Percentiles rank a stretch among this genome's conserved stretches.
Conservation (phyloP, 2,888 invertebrate genomes). For the Eupithecia pulchellata region DNA sequence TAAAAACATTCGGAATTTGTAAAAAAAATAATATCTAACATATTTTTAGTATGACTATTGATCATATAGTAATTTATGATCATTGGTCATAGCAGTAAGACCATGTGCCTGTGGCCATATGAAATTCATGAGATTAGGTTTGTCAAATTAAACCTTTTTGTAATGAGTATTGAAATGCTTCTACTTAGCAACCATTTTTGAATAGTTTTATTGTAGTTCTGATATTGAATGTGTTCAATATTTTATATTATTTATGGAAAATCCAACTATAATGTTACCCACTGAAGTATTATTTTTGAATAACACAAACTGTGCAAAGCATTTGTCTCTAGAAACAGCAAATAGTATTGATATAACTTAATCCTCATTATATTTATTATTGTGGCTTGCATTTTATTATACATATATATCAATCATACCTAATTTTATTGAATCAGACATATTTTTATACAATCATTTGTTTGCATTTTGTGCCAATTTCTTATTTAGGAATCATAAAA, state of each 20-base stretch:
- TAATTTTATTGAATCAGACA: background rate
- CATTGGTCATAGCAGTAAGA: too few species aligned
- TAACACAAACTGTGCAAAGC: slow-evolving; percentile 1
- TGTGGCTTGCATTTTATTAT: background rate
- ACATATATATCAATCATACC: background rate
- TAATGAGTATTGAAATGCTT: background rate
- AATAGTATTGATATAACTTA: background rate
- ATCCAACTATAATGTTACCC: slow-evolving; percentile 4
- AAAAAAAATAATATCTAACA: background rate
- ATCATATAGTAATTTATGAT: too few species aligned
- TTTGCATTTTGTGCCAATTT: background rate
- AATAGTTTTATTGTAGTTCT: background rate
- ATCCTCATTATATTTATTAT: background rate
- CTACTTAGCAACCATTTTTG: background rate
- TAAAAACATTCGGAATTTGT: background rate
- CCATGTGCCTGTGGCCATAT: too few species aligned
- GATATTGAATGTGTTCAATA: background rate
- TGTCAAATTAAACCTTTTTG: background rate
- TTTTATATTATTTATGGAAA: slow-evolving; percentile 8
- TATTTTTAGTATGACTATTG: background rate
- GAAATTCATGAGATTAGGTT: background rate
- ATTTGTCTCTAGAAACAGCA: background rate
- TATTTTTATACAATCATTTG: background rate
- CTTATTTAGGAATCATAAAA: background rate
- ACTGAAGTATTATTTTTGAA: background rate